Base-by-base conservation (phyloP, 2,113 vertebrate genomes). In the Osmerus eperlanus region DNA sequence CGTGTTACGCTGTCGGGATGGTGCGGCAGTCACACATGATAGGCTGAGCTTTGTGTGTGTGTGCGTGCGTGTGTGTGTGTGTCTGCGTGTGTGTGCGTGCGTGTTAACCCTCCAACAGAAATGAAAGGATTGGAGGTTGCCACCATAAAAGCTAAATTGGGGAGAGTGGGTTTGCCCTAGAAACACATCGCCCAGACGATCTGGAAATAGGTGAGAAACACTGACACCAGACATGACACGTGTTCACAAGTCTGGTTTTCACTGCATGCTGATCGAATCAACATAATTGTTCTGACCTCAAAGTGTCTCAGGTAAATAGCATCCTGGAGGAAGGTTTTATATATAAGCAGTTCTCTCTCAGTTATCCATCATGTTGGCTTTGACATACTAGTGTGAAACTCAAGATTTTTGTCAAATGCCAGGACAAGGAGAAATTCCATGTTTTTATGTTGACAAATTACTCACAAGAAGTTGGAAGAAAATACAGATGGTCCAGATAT, bases 1-100 rank as follows among this genome's bases (percentile, higher is more conserved):
- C 93, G 83, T 86, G 91, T 95, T 94, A 92, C 94, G 87, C 89
- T 90, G 93, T 90, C 93, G 86, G 93, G 92, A 92, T 92, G 91
- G 78, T 80, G 81, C 88, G 75, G 89, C 92, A 85, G 87, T 90
- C 92, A 89, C 90, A 91, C 90, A 87, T 90, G 92, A 95, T 96
- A 94, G 94, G 94, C 94, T 94, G 93, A 91, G 91, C 84, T 78
- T 83, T 72, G 84, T 78, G 74, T 87, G 60, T 66, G 53, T 77
- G 83, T 89, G 79, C 87, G 47, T 2, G 4, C 13, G 60, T 2
- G 60, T 63, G 61, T 47, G 23, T 68, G 67, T 56, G 67, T 68
- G 67, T 56, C 23, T 68, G 52, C 55, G 47, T 67, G 19, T 23
- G 65, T 78, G 82, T 70, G 84, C 75, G 74, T 87, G 52, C 60